phyloP scores from a whole-genome alignment of 2,888 invertebrate genomes.

The Aplocera efformata region DNA sequence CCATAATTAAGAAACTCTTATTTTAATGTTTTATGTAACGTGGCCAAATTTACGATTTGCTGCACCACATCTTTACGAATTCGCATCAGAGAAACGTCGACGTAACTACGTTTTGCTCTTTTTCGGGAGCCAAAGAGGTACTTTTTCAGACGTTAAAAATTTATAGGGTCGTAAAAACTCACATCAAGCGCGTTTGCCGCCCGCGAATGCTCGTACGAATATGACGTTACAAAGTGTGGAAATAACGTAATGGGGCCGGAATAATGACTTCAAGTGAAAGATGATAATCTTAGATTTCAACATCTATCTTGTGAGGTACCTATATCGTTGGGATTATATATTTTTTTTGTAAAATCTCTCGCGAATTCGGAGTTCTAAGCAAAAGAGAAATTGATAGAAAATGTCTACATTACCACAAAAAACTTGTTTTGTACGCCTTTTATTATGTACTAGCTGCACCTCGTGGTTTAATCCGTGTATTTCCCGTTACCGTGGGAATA shows the following conservation, averaged over 20 bases:
- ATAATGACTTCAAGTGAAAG: conserved; percentile 24
- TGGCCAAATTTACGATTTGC: conserved; percentile 17
- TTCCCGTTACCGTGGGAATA: no score
- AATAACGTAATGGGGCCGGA: conserved; percentile 35
- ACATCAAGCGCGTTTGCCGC: conserved; percentile 56
- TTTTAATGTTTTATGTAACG: conserved; percentile 1
- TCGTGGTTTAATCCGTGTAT: no score
- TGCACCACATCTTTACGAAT: conserved; percentile 34
- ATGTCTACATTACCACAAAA: no score
- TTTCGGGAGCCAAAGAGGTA: conserved; percentile 49
- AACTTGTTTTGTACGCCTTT: no score
- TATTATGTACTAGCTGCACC: no score
- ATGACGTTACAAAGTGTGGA: conserved; percentile 54
- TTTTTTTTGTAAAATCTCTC: no score
- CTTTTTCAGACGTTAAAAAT: conserved; percentile 72
- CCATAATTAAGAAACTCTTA: no score
- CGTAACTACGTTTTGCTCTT: conserved; percentile 44
- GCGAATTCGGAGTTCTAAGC: no score
- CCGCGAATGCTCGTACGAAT: conserved; percentile 48
- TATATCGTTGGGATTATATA: no score
- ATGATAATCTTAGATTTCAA: conserved; percentile 10
- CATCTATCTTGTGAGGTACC: conserved; percentile 1
- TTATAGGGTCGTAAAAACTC: conserved; percentile 71
- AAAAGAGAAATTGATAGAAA: no score
- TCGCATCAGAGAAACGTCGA: conserved; percentile 40